Base-by-base conservation (phyloP, 2,797 vertebrate genomes). In the Xenentodon cancila region DNA sequence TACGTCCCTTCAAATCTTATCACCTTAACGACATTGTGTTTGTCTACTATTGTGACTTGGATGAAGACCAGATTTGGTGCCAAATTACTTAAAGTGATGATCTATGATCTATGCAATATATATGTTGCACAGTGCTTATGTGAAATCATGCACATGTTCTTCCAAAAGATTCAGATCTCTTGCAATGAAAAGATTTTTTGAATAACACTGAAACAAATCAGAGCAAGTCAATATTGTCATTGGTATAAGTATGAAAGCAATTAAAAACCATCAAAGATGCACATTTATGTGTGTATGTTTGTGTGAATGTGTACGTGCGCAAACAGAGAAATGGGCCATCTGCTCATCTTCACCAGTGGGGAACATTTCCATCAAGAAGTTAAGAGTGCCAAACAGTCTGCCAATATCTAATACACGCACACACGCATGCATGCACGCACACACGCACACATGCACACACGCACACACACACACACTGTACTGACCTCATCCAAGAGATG, bases 401-500 rank as follows among this genome's bases (percentile, higher is more conserved):
- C 79, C 80, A 81, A 75, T 74, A 76, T 83, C 72, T 74, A 47
- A 63, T 53, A 25, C 25, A 25, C 25, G 5, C 25, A 25, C 25
- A 25, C 25, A 25, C 25, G 5, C 25, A 25, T 5, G 5, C 25
- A 25, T 5, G 5, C 25, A 25, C 25, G 5, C 25, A 25, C 25
- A 25, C 25, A 25, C 25, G 53, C 16, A 59, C 68, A 51, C 75
- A 57, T 59, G 37, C 53, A 65, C 19, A 53, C 60, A 51, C 47
- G 50, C 34, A 54, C 42, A 52, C 64, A 69, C 65, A 68, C 49
- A 72, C 40, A 54, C 25, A 27, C 59, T 40, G 46, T 4, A 85
- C 90, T 85, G 86, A 94, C 94, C 92, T 93, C 91, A 93, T 94
- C 94, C 94, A 94, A 87, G 94, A 93, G 85, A 93, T 84, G 56